Evolutionary conservation across 2,888 invertebrate species (phyloP).

Genomic region (Archips crataeganus): DNA sequence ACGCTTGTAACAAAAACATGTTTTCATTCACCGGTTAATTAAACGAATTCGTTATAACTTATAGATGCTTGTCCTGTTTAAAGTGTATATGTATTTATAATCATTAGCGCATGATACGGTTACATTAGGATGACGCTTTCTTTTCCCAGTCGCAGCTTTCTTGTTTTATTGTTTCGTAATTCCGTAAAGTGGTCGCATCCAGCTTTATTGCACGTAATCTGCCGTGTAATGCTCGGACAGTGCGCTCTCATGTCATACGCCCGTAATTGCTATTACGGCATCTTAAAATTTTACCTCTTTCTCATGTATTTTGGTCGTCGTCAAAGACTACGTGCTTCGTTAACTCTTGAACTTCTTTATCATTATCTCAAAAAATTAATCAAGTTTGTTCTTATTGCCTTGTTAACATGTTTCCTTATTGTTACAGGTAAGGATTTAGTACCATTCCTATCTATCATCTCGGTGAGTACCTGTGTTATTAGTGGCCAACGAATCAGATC

Average conservation of each 20-base stretch:
- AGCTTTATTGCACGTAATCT: constrained; percentile 70
- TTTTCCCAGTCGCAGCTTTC: constrained; percentile 73
- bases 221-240: constrained; percentile 66
- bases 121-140: constrained; percentile 70
- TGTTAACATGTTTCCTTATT: constrained; percentile 53
- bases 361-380: constrained; percentile 21
- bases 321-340: constrained; percentile 57
- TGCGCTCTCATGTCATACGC: constrained; percentile 69
- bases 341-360: constrained; percentile 64
- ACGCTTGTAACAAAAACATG: constrained; percentile 27
- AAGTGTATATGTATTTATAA: constrained; percentile 44
- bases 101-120: constrained; percentile 60
- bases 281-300: constrained; percentile 63
- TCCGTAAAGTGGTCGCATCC: constrained; percentile 65
- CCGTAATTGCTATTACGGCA: constrained; percentile 71
- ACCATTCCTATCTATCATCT: constrained; percentile 45
- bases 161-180: constrained; percentile 79
- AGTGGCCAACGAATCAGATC: constrained; percentile 43
- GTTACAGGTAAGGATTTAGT: constrained; percentile 74
- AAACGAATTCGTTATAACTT: constrained; percentile 25
- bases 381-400: constrained; percentile 29
- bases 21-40: constrained; percentile 24
- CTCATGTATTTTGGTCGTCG: constrained; percentile 52
- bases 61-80: constrained; percentile 50
- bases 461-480: constrained; percentile 59